These are phyloP conservation scores for Ia io DNA, from an alignment of 2,113 vertebrate species.

Conservation along the genomic window DNA sequence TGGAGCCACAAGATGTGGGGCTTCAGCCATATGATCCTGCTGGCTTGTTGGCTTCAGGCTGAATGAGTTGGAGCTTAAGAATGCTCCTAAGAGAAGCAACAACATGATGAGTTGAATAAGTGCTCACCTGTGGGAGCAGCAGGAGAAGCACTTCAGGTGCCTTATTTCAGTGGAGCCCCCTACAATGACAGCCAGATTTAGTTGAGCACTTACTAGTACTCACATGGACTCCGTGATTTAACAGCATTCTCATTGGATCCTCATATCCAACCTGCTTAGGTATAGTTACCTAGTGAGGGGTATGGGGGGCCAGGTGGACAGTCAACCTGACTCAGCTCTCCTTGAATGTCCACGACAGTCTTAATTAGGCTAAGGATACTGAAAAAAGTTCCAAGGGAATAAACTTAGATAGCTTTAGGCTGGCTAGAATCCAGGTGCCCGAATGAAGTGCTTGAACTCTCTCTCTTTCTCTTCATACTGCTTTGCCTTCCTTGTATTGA, in stretches of 20 bases:
- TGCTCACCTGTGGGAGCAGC: background rate
- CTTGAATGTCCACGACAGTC: background rate
- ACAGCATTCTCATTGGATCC: background rate
- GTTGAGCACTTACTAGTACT: background rate
- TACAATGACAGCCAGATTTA: background rate
- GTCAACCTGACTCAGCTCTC: background rate
- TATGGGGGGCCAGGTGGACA: background rate
- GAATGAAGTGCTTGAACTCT: background rate
- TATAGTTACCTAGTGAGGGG: background rate
- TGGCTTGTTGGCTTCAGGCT: background rate
- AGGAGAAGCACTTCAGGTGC: background rate
- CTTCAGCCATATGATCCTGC: background rate
- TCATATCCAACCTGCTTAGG: background rate
- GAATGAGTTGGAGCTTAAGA: background rate
- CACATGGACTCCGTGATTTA: background rate
- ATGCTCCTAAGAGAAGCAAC: background rate
- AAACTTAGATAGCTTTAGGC: background rate
- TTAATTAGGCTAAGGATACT: background rate
- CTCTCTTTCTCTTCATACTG: background rate
- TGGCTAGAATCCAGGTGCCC: background rate
- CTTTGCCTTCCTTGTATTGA: slow-evolving; percentile 4
- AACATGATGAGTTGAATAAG: accelerated
- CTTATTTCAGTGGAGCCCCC: background rate
- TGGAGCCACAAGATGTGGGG: background rate
- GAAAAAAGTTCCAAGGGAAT: background rate